Conservation (phyloP, 2,113 vertebrate species). For the Phyllopteryx taeniolatus region DNA sequence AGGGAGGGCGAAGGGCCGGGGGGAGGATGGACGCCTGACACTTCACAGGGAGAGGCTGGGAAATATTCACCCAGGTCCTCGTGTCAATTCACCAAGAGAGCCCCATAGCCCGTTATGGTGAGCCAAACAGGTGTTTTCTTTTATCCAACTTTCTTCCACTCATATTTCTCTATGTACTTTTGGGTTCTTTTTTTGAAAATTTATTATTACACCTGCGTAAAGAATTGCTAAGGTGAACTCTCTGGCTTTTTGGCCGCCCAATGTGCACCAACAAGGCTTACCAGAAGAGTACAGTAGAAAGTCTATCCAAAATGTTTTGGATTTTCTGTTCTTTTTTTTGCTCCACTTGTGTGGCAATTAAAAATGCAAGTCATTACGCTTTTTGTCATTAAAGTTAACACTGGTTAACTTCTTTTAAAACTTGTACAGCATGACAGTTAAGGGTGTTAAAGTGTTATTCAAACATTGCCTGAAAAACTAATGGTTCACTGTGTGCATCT, state of each 20-base stretch:
- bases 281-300: not conserved
- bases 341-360: no score
- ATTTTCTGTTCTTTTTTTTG: no score
- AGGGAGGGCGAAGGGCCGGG: slow-evolving; percentile 57
- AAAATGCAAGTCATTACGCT: not conserved
- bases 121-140: slow-evolving; percentile 87
- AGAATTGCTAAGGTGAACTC: slow-evolving; percentile 60
- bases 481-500: not conserved
- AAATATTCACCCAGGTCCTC: slow-evolving; percentile 69
- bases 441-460: no score
- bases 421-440: no score
- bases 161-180: slow-evolving; percentile 67
- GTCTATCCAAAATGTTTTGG: not conserved
- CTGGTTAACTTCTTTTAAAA: no score
- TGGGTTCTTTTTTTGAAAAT: slow-evolving; percentile 55
- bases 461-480: no score
- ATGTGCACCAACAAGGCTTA: not conserved
- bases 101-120: slow-evolving; percentile 54
- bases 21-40: slow-evolving; percentile 64
- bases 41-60: slow-evolving; percentile 74
- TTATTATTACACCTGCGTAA: slow-evolving; percentile 43
- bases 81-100: slow-evolving; percentile 74
- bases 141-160: slow-evolving; percentile 58
- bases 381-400: not conserved
- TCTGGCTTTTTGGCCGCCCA: slow-evolving; percentile 10